A percentile compares a stretch with the other conserved stretches of the same genome.
phyloP scores from a whole-genome alignment of 2,797 vertebrate species.

The Gorsachius magnificus region DNA sequence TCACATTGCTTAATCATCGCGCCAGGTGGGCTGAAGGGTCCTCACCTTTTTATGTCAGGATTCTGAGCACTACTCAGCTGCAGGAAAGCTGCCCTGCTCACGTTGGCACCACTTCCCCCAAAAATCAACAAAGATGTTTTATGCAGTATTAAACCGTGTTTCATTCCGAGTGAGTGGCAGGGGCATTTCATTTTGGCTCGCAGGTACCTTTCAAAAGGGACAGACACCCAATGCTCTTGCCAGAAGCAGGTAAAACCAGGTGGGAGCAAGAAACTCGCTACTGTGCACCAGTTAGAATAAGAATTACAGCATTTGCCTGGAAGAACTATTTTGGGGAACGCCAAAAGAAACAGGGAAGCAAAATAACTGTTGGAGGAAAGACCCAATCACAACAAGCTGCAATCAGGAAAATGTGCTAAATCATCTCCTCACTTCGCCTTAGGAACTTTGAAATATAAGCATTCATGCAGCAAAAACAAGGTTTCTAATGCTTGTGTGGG shows the following conservation, averaged over 20 bases:
- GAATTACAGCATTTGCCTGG: not conserved
- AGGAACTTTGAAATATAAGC: not conserved
- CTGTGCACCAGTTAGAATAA: not conserved
- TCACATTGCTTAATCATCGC: not conserved
- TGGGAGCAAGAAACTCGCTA: not conserved
- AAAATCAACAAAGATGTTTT: not conserved
- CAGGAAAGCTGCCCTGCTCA: not conserved
- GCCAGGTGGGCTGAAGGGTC: not conserved
- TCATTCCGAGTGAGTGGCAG: not conserved
- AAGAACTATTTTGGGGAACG: not conserved
- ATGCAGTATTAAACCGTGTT: not conserved
- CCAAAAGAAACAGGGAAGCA: not conserved
- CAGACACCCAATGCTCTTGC: not conserved
- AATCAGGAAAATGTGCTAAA: slow-evolving; percentile 20
- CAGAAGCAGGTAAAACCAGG: not conserved
- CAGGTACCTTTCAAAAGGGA: not conserved
- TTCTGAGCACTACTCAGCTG: not conserved
- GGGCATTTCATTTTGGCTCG: not conserved
- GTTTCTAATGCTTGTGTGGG: not conserved
- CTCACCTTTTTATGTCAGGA: not conserved
- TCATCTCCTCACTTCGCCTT: not conserved
- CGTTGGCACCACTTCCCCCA: not conserved
- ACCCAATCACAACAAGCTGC: not conserved
- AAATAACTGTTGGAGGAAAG: not conserved
- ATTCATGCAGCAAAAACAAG: not conserved